These are phyloP conservation scores for Rhinoraja longicauda DNA, from an alignment of 2,797 vertebrate species.

Conservation along the genomic window DNA sequence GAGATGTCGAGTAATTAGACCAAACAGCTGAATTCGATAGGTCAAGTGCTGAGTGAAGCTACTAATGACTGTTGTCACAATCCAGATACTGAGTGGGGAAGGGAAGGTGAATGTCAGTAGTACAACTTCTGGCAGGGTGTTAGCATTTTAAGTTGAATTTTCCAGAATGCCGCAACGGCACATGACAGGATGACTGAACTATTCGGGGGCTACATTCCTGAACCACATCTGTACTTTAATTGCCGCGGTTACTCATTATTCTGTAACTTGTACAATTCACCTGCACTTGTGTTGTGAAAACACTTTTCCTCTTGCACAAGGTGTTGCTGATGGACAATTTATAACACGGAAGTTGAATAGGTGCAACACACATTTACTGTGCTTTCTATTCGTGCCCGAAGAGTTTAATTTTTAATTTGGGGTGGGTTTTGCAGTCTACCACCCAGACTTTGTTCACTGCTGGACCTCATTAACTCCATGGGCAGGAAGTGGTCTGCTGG, in stretches of 20 bases:
- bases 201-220: conserved; percentile 23
- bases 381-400: not conserved
- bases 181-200: not conserved
- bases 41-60: conserved; percentile 53
- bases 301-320: not conserved
- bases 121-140: not conserved
- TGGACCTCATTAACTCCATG: not conserved
- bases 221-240: conserved; percentile 14
- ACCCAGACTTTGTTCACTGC: not conserved
- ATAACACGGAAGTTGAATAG: not conserved
- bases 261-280: not conserved
- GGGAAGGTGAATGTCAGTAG: conserved; percentile 33
- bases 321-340: not conserved
- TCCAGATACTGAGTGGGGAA: conserved; percentile 45
- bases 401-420: not conserved
- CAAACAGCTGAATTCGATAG: conserved; percentile 53
- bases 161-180: not conserved
- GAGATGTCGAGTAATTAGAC: conserved; percentile 50
- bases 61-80: conserved; percentile 57
- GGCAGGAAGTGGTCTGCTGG: not conserved
- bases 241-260: not conserved
- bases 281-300: conserved; percentile 6
- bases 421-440: not conserved
- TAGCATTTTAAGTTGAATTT: conserved; percentile 17
- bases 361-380: not conserved